Evolutionary conservation across 2,888 invertebrate species (phyloP).

Genomic region (Campopleginae sp.): DNA sequence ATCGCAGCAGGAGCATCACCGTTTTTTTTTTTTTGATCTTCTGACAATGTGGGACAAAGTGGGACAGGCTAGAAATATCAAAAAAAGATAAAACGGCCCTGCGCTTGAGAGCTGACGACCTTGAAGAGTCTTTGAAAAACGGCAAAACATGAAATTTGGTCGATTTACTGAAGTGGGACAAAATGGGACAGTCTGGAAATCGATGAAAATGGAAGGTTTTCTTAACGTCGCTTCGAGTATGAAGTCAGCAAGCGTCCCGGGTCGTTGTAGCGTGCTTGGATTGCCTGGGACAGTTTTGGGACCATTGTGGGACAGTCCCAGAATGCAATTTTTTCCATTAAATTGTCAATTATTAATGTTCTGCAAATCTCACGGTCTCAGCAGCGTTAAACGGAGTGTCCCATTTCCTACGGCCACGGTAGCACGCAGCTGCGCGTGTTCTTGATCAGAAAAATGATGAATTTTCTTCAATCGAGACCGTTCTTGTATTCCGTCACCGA

Average conservation of each 20-base stretch:
- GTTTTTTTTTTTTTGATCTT: background rate
- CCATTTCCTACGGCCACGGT: background rate
- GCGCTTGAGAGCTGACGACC: background rate
- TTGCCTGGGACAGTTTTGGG: background rate
- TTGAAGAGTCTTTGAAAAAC: background rate
- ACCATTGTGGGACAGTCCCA: background rate
- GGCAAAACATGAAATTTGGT: background rate
- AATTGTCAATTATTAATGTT: background rate
- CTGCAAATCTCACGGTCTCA: background rate
- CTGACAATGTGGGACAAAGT: background rate
- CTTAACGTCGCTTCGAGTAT: background rate
- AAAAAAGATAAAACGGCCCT: background rate
- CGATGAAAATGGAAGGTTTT: background rate
- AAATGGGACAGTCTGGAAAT: conserved; percentile 1
- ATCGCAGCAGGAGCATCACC: background rate
- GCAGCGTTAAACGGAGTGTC: background rate
- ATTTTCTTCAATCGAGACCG: background rate
- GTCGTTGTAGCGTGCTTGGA: background rate
- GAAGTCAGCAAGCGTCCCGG: background rate
- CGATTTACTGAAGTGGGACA: background rate
- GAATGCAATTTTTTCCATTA: background rate
- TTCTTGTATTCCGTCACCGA: conserved; percentile 14
- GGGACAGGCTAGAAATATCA: background rate
- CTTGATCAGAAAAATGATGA: background rate
- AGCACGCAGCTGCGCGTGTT: background rate